These are phyloP conservation scores for Ganaspis brasiliensis DNA, from an alignment of 2,888 invertebrate species.

Conservation along the genomic window DNA sequence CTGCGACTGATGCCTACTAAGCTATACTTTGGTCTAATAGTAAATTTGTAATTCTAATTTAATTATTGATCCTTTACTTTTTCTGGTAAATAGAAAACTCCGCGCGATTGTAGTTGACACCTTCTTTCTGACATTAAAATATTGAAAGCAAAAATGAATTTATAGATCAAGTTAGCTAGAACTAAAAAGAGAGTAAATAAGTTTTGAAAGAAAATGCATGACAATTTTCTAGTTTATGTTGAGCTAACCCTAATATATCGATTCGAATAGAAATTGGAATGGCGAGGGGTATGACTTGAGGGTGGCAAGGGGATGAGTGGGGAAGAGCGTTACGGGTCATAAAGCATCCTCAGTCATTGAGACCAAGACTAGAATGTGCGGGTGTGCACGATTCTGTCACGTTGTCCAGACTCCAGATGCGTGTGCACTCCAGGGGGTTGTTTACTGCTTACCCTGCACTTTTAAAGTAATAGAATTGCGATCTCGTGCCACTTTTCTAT, in stretches of 20 bases:
- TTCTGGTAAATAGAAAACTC: no score
- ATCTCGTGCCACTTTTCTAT: conserved; percentile 54
- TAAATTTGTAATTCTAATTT: no score
- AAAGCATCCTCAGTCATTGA: conserved; percentile 75
- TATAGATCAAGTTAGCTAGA: no score
- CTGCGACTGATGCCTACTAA: no score
- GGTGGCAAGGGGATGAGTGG: conserved; percentile 49
- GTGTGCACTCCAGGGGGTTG: conserved; percentile 61
- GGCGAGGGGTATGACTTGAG: conserved; percentile 49
- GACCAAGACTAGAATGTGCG: conserved; percentile 65
- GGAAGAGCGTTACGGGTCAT: conserved; percentile 75
- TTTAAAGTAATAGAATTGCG: conserved; percentile 67
- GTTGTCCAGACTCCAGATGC: conserved; percentile 63
- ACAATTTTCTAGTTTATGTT: conserved; percentile 56
- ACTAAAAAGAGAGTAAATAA: no score
- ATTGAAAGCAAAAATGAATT: no score
- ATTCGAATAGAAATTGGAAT: conserved; percentile 65
- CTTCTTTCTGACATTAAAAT: no score
- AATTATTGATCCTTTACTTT: no score
- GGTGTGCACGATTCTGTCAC: conserved; percentile 61
- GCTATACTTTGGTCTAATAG: no score
- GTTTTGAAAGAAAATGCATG: neutral
- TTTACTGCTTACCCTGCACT: conserved; percentile 65
- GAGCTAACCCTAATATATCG: conserved; percentile 75
- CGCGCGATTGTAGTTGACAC: no score